Base-by-base conservation (phyloP, 64 coral and sea anemone species). In the Stichodactyla helianthus region DNA sequence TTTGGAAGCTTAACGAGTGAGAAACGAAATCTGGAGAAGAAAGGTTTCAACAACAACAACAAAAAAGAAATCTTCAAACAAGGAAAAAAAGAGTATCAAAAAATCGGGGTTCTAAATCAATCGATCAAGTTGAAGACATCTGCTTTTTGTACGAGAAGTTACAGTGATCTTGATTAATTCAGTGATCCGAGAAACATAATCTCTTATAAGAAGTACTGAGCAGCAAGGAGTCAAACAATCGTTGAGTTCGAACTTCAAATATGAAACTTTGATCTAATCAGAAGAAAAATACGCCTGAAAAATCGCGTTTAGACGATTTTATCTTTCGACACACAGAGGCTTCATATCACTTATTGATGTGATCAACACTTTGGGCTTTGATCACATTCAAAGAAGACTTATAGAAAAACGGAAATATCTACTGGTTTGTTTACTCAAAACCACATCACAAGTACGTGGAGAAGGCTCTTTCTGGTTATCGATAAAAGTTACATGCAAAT, bases 361-460 rank as follows among this genome's bases (percentile, higher is more conserved):
- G n/a, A 65, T 65, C 62, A 65, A 65, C 62, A 65, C 62, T 65
- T 65, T 65, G 19, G 19, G 62, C 68, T 74, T 74, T 74, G 68
- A 74, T 74, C 68, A 31, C 7, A 74, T 74, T 74, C 68, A 74
- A 74, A 74, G 68, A 27, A 7, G 68, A 27, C 68, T 74, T 35
- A 44, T 3, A 74, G 25, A 9, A 74, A 6, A 74, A 74, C 68
- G 68, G 68, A 74, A 74, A 74, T 74, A 74, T 26, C 12, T 23
- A 31, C 12, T 74, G 26, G 22, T 27, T 74, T 74, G 25, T 74
- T 74, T 74, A 74, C 10, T 31, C 8, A 11, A 74, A 26, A 74
- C 9, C 68, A 4, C 20, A 31, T 74, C 20, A 31, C 1, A 9
- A 74, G 26, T 11, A 9, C 68, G 25, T 13, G 68, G 27, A 31